Base-by-base conservation (phyloP, 2,797 vertebrate species). In the Ceyx erithaca region DNA sequence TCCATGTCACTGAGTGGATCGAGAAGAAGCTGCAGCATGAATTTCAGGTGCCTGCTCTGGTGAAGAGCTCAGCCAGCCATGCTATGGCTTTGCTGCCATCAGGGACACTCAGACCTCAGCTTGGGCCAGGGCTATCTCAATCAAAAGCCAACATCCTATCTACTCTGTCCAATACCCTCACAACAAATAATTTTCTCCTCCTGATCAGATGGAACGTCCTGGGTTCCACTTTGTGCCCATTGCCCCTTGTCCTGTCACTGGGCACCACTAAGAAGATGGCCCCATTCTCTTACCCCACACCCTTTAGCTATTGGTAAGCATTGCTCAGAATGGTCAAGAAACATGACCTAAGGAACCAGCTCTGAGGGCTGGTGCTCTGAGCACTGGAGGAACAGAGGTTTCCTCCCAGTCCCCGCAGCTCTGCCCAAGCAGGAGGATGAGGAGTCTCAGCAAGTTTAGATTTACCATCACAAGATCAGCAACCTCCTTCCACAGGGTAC, bases 1-100 rank as follows among this genome's bases (percentile, higher is more conserved):
- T 98, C 48, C 99, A 99, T 0, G 98, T 99, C 68, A 99, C 98
- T 0, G 98, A 99, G 92, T 99, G 98, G 98, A 99, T 99, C 1
- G 98, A 99, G 95, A 99, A 96, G 97, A 99, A 98, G 86, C 97
- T 99, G 43, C 97, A 99, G 95, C 98, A 98, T 2, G 98, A 99
- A 90, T 99, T 99, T 79, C 98, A 99, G 98, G 98, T 99, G 84
- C 84, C 64, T 92, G 67, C 11, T 33, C 43, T 49, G 30, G 6
- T 12, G 9, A 54, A 45, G 80, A 15, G 30, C 51, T 85, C 45
- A 54, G 58, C 71, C 78, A 64, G 40, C 26, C 31, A 63, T 37
- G 20, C 69, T 35, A 45, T 28, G 55, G 30, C 48, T 4, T 48
- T 23, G 61, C 77, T 62, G 55, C 4, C 2, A 16, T 5, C 0